Evolutionary conservation across 1,140 invertebrate genomes (phyloP), one percentile per base, ranked within the genome.

Genomic region (Zaprionus vittiger): DNA sequence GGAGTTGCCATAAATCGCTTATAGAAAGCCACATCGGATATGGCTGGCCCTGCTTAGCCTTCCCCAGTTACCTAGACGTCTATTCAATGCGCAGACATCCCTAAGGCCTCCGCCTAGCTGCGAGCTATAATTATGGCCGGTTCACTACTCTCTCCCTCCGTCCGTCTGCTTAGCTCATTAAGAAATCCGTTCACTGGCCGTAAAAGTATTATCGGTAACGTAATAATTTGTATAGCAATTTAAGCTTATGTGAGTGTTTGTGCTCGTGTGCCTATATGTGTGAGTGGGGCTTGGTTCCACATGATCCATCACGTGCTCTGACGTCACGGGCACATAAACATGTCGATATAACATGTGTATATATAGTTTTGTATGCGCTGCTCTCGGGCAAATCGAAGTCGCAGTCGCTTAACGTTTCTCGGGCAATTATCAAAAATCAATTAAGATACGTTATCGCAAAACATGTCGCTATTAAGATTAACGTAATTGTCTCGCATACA

Each of bases 221-320:
- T 68, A 81, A 84, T 90, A 83, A 78, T 72, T 79, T 75, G 57
- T 61, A 54, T 59, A 77, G 38, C 77, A 63, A 69, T 76, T 76
- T 76, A 49, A 72, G 73, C 41, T 56, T 31, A 52, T 60, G 20
- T 59, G 59, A 63, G 61, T 56, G 44, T 72, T 57, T 70, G 68
- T 82, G 83, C 55, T 6, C 7, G 28, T 31, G 28, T 28, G 6
- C 6, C 1, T 28, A 31, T 72, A 37, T 56, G 49, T 67, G 31
- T 64, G 57, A 60, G 47, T 68, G 34, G 20, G 59, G 14, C 31
- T 56, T 61, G 61, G 28, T 38, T 66, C 38, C 81, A 84, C 74
- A 90, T 90, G 85, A 90, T 90, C 85, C 70, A 90, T 90, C 85
- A 90, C 85, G 81, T 90, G 85, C 85, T 85, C 76, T 84, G 81